phyloP scores from a whole-genome alignment of 2,797 vertebrate species.

The Crax fasciolata region DNA sequence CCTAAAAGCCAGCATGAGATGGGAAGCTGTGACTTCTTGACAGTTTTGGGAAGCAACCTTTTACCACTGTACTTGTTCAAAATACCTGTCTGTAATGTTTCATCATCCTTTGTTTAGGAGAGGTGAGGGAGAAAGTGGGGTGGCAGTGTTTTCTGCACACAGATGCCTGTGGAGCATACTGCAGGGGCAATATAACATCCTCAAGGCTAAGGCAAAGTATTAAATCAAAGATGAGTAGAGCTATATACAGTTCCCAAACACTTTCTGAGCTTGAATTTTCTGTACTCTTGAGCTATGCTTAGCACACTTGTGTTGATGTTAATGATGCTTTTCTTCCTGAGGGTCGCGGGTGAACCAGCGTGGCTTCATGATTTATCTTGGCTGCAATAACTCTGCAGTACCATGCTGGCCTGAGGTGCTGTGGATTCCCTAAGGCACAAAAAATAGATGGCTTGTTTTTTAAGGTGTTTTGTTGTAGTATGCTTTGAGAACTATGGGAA shows the following conservation, averaged over 20 bases:
- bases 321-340: background rate
- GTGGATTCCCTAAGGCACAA: background rate
- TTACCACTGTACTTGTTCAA: background rate
- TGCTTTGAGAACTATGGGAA: background rate
- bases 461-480: background rate
- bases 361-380: background rate
- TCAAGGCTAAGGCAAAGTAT: background rate
- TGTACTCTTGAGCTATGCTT: background rate
- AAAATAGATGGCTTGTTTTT: background rate
- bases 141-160: background rate
- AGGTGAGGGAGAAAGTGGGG: background rate
- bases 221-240: background rate
- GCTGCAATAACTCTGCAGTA: background rate
- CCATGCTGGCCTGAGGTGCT: background rate
- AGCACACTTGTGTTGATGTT: background rate
- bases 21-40: background rate
- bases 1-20: background rate
- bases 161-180: background rate
- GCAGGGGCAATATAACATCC: background rate
- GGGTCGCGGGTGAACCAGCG: background rate
- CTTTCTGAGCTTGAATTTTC: background rate
- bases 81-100: background rate
- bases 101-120: fast-evolving
- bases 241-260: background rate
- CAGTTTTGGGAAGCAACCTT: background rate